These are phyloP conservation scores for Rhombomys opimus DNA, from an alignment of 2,113 vertebrate species.

Conservation along the genomic window DNA sequence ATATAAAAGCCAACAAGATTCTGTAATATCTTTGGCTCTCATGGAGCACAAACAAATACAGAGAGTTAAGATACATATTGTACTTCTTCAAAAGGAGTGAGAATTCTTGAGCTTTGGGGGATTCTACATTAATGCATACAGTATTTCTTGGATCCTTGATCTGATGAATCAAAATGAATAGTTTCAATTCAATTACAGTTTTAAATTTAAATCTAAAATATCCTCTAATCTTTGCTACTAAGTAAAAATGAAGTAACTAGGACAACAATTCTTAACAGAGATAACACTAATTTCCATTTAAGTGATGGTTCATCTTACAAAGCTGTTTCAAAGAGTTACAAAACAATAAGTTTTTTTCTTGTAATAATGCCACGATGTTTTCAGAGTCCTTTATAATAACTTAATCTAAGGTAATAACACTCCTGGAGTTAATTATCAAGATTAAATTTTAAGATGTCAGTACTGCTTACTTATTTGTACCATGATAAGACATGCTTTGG, in stretches of 20 bases:
- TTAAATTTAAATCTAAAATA: neutral
- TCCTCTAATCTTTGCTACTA: neutral
- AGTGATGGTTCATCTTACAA: neutral
- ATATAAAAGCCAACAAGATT: neutral
- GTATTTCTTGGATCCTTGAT: neutral
- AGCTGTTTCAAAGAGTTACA: neutral
- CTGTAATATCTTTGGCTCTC: neutral
- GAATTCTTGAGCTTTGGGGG: neutral
- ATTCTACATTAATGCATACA: neutral
- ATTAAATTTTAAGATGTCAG: neutral
- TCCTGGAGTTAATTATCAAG: neutral
- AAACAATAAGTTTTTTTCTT: neutral
- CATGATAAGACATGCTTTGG: neutral
- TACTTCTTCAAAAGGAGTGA: neutral
- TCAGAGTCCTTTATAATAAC: neutral
- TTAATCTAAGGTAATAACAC: neutral
- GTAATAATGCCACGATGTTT: neutral
- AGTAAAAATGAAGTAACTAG: neutral
- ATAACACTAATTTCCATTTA: conserved; percentile 1
- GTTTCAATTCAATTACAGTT: neutral
- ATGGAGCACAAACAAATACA: neutral
- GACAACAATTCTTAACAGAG: neutral
- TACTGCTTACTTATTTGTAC: neutral
- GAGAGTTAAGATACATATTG: neutral
- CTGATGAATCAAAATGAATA: neutral